These are phyloP conservation scores for Rhombomys opimus DNA, from an alignment of 2,113 vertebrate genomes.

Conservation along the genomic window DNA sequence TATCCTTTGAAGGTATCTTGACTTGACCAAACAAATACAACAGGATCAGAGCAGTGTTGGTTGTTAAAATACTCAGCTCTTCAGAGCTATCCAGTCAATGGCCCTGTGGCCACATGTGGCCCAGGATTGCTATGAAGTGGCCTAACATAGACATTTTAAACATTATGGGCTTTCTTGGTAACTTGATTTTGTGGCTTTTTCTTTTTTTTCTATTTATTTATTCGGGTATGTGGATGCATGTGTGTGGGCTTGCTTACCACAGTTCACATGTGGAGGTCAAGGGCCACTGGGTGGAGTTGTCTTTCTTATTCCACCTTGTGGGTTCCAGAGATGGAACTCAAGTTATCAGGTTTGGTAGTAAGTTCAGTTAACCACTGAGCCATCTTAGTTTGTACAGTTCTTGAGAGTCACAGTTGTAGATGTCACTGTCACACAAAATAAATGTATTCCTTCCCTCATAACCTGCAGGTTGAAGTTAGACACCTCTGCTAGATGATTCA, in stretches of 20 bases:
- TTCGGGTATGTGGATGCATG: neutral
- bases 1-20: neutral
- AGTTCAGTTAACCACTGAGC: neutral
- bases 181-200: neutral
- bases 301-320: neutral
- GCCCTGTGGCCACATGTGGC: neutral
- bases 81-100: neutral
- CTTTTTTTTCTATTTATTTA: neutral
- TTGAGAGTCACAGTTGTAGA: neutral
- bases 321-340: neutral
- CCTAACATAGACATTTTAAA: neutral
- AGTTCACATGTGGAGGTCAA: neutral
- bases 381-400: neutral
- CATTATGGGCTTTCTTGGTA: neutral
- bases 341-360: neutral
- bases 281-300: neutral
- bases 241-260: neutral
- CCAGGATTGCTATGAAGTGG: neutral
- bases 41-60: neutral
- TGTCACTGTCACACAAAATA: neutral
- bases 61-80: constrained; percentile 41
- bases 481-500: neutral
- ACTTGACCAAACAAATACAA: constrained; percentile 4
- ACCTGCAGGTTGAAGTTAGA: neutral
- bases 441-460: neutral